phyloP scores from a whole-genome alignment of 2,113 vertebrate species.

The Odontophorus gujanensis region DNA sequence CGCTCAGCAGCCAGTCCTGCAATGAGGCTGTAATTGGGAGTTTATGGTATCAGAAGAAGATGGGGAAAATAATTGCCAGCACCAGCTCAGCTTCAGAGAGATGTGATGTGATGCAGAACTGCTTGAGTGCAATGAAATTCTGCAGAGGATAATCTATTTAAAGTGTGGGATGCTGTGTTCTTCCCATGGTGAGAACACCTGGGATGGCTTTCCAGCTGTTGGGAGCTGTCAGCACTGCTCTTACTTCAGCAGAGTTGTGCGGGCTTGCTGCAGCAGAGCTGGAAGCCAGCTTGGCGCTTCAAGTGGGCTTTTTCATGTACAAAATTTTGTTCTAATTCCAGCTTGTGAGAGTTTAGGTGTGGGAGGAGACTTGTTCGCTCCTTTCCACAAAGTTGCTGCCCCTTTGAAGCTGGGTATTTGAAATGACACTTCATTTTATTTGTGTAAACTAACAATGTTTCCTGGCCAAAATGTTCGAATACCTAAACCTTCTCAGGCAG shows the following conservation, averaged over 20 bases:
- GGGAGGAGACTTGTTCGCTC: not conserved
- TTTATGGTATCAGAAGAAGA: not conserved
- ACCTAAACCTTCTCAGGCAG: not conserved
- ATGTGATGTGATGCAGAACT: not conserved
- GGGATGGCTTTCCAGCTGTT: conserved; percentile 56
- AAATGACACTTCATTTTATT: not conserved
- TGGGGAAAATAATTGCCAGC: not conserved
- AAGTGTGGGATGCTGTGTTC: not conserved
- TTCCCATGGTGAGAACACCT: not conserved
- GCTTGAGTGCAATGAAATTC: not conserved
- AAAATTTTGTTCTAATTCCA: not conserved
- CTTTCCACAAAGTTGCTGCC: not conserved
- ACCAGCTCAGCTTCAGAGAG: not conserved
- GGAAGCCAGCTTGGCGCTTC: not conserved
- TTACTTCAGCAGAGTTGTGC: not conserved
- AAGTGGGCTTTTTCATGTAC: not conserved
- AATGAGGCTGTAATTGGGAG: not conserved
- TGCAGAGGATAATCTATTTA: conserved; percentile 5
- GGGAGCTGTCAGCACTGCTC: not conserved
- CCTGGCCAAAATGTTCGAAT: not conserved
- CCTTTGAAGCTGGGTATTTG: not conserved
- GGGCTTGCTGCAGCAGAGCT: conserved; percentile 10
- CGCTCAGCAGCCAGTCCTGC: not conserved
- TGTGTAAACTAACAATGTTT: not conserved
- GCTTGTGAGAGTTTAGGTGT: not conserved